Conservation (phyloP, 1,140 invertebrate genomes). For the Asbolus verrucosus region DNA sequence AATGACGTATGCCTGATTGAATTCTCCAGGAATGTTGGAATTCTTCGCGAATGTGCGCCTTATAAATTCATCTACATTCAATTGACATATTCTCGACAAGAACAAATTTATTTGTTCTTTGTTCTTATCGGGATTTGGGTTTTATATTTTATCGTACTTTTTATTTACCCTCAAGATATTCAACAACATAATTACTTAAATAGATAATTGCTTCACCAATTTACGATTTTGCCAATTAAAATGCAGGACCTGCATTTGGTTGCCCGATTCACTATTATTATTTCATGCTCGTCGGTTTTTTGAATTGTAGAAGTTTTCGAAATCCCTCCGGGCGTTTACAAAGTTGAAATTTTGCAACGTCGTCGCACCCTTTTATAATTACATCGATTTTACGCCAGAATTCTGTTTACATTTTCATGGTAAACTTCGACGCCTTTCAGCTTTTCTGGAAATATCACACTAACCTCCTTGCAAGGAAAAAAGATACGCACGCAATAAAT, state of each 20-base stretch:
- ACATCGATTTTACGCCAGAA: neutral
- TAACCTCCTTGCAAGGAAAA: neutral
- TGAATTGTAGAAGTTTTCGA: too few species aligned
- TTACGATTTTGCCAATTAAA: neutral
- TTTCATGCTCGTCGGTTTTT: too few species aligned
- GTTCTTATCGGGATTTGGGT: slow-evolving; percentile 9
- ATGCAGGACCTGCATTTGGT: too few species aligned
- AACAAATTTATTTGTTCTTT: slow-evolving; percentile 2
- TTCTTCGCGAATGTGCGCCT: slow-evolving; percentile 8
- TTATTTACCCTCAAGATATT: slow-evolving; percentile 8
- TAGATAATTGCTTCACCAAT: neutral
- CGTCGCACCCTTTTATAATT: neutral
- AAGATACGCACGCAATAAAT: slow-evolving; percentile 23
- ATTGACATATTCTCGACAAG: slow-evolving; percentile 26
- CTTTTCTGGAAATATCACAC: neutral
- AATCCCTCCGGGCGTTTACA: neutral
- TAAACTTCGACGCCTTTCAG: too few species aligned
- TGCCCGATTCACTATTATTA: too few species aligned
- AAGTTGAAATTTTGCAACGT: neutral
- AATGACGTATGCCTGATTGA: slow-evolving; percentile 26
- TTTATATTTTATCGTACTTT: slow-evolving; percentile 1
- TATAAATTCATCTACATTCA: slow-evolving; percentile 23
- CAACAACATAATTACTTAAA: neutral
- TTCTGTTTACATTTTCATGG: too few species aligned
- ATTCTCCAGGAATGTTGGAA: neutral